phyloP scores from a whole-genome alignment of 2,113 vertebrate genomes.

The Desmodus rotundus region DNA sequence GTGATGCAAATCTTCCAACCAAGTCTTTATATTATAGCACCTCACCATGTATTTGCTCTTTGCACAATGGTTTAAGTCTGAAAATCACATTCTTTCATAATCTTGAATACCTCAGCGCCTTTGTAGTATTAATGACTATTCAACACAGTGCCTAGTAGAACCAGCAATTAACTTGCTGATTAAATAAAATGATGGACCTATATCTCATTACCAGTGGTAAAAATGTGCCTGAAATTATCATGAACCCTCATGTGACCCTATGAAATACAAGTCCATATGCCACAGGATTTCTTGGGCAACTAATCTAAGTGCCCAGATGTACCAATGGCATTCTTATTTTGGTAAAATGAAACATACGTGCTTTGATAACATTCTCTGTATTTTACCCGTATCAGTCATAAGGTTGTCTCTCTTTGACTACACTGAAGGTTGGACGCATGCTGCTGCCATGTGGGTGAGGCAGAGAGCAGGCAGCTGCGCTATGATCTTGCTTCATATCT shows the following conservation, averaged over 20 bases:
- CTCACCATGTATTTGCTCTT: background rate
- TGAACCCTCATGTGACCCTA: background rate
- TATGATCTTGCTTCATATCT: background rate
- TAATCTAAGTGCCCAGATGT: background rate
- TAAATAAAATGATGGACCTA: background rate
- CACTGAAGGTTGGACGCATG: accelerated
- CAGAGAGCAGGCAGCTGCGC: background rate
- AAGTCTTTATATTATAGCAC: background rate
- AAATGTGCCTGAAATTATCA: background rate
- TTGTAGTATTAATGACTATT: background rate
- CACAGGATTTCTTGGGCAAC: background rate
- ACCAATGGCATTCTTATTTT: background rate
- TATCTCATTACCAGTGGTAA: background rate
- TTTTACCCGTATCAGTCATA: background rate
- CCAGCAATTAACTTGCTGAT: background rate
- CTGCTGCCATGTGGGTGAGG: accelerated
- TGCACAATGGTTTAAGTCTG: background rate
- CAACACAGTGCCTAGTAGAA: background rate
- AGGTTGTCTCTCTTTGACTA: accelerated
- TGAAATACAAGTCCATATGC: background rate
- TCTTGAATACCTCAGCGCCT: background rate
- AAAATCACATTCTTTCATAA: background rate
- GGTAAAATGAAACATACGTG: background rate
- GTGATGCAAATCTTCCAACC: background rate
- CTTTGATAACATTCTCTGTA: background rate